These are phyloP conservation scores for Gulo gulo DNA, from an alignment of 2,113 vertebrate species.

Conservation along the genomic window DNA sequence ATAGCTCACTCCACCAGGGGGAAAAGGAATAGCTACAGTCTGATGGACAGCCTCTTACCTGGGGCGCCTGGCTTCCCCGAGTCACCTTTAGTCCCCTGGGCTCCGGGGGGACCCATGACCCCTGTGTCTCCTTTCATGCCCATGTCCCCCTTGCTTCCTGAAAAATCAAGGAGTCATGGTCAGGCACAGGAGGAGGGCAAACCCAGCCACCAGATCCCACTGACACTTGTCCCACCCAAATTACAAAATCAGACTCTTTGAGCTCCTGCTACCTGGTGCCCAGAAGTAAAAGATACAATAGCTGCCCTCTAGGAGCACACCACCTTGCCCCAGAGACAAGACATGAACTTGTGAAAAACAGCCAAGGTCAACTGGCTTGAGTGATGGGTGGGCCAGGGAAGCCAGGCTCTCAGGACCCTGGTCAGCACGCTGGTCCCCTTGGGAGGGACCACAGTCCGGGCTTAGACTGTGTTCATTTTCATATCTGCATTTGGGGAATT, in stretches of 20 bases:
- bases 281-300: background rate
- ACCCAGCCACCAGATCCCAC: fast-evolving
- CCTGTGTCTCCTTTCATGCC: slow-evolving; percentile 77
- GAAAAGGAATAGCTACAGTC: too few relatives aligned
- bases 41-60: slow-evolving; percentile 66
- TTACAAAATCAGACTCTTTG: background rate
- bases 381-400: background rate
- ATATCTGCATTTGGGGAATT: background rate
- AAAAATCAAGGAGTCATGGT: background rate
- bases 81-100: slow-evolving; percentile 65
- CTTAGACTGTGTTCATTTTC: background rate
- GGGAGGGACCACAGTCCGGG: background rate
- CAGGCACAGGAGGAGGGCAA: background rate
- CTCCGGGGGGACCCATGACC: slow-evolving; percentile 47
- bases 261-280: background rate
- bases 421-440: background rate
- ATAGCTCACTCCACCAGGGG: background rate
- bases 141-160: slow-evolving; percentile 75
- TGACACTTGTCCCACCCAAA: background rate
- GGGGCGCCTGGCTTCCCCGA: slow-evolving; percentile 57
- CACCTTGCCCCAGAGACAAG: background rate
- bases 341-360: background rate
- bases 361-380: too few relatives aligned
- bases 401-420: background rate
- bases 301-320: background rate